phyloP scores from a whole-genome alignment of 2,888 invertebrate species.

The Laspeyria flexula region DNA sequence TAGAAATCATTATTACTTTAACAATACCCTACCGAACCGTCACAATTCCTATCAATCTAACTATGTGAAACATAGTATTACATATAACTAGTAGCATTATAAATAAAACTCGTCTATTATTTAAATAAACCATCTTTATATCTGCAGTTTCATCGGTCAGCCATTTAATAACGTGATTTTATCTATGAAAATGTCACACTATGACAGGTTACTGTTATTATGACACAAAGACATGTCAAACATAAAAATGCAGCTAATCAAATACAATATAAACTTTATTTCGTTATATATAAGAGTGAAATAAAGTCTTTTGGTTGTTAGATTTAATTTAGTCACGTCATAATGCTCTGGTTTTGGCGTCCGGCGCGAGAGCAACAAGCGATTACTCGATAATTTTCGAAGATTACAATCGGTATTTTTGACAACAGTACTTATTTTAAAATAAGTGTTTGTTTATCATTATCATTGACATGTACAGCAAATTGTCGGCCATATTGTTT shows the following conservation, averaged over 20 bases:
- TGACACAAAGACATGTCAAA: slow-evolving; percentile 57
- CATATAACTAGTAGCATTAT: slow-evolving; percentile 43
- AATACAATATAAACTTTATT: slow-evolving; percentile 33
- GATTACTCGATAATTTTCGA: slow-evolving; percentile 83
- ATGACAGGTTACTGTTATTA: slow-evolving; percentile 82
- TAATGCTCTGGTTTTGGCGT: slow-evolving; percentile 72
- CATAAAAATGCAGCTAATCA: slow-evolving; percentile 7
- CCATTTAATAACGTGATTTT: slow-evolving; percentile 74
- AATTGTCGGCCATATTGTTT: slow-evolving; percentile 41
- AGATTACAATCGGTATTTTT: slow-evolving; percentile 77
- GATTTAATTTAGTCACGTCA: slow-evolving; percentile 36
- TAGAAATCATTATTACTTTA: not conserved
- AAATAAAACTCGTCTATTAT: slow-evolving; percentile 29
- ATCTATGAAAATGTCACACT: slow-evolving; percentile 79
- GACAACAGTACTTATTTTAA: slow-evolving; percentile 73
- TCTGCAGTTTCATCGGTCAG: slow-evolving; percentile 71
- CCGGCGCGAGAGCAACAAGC: slow-evolving; percentile 80
- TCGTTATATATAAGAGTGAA: slow-evolving; percentile 26
- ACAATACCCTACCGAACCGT: slow-evolving; percentile 6
- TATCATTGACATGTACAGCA: slow-evolving; percentile 49
- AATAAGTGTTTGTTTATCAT: slow-evolving; percentile 52
- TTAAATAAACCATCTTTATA: slow-evolving; percentile 74
- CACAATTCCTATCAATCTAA: slow-evolving; percentile 9
- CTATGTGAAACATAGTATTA: slow-evolving; percentile 28
- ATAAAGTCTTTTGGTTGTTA: not conserved